Evolutionary conservation across 2,888 invertebrate species (phyloP), one percentile per base, ranked within the genome.

Genomic region (Apocheima hispidaria): DNA sequence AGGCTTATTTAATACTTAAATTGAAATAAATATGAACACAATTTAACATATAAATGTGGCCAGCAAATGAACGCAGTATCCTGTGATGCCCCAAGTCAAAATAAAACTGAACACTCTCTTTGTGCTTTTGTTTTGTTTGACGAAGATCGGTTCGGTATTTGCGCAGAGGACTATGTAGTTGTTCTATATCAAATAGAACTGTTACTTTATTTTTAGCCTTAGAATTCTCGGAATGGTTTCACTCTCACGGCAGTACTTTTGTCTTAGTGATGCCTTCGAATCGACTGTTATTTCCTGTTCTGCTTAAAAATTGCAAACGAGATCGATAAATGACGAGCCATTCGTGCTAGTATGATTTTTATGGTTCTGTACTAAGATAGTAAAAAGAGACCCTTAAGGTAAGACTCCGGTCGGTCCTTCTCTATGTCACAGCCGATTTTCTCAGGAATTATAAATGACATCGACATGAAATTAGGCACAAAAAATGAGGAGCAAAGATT

Each of bases 191-290:
- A 63, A 70, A 69, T 57, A 66, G 71, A 74, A 78, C 79, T 71
- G 76, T 78, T 78, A 75, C 59, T 71, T 72, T 72, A 77, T 77
- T 78, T 77, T 77, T 78, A 71, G 73, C 73, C 65, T 69, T 77
- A 70, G 65, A 54, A 66, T 81, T 79, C 81, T 75, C 67, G 63
- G 77, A 82, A 82, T 74, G 68, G 69, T 70, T 81, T 79, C 76
- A 73, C 85, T 84, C 84, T 86, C 82, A 77, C 83, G 74, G 69
- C 68, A 65, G 71, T 68, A 78, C 82, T 83, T 83, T 87, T 87
- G 84, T 86, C 78, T n/a, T 81, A 75, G 66, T 73, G 72, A 75
- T 77, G 69, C 72, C 70, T 78, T 71, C 73, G 71, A 83, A 76
- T 79, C 75, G 74, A 75, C 77, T 78, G 78, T 79, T 75, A 84